phyloP scores from a whole-genome alignment of 2,888 invertebrate genomes.

The Oligia latruncula region DNA sequence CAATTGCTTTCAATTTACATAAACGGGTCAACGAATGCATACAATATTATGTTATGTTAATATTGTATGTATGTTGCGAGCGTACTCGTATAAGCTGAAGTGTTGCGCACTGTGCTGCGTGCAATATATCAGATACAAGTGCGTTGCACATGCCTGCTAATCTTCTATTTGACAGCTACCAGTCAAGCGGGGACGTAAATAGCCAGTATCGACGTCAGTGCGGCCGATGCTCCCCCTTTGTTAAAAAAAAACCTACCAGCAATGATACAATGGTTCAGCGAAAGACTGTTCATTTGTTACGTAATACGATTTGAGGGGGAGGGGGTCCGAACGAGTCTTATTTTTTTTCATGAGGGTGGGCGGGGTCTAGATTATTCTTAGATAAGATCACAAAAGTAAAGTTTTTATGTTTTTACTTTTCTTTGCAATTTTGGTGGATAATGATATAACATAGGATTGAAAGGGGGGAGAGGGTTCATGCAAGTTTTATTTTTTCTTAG shows the following conservation, averaged over 20 bases:
- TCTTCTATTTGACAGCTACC: conserved; percentile 82
- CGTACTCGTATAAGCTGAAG: conserved; percentile 55
- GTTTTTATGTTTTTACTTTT: not conserved
- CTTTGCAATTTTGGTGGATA: not conserved
- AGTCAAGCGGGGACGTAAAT: conserved; percentile 81
- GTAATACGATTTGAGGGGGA: not conserved
- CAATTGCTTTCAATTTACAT: conserved; percentile 71
- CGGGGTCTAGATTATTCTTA: not conserved
- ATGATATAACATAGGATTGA: no score
- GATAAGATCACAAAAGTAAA: not conserved
- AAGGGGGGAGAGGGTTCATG: not conserved
- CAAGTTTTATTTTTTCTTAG: not conserved
- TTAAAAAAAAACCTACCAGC: conserved; percentile 54
- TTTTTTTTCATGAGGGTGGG: not conserved
- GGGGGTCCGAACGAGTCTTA: not conserved
- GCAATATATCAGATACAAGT: conserved; percentile 74
- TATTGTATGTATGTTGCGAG: conserved; percentile 24
- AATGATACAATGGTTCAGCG: conserved; percentile 16
- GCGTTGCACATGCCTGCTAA: conserved; percentile 75
- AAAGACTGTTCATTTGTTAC: not conserved
- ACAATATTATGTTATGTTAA: conserved; percentile 45
- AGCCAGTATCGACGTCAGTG: conserved; percentile 80
- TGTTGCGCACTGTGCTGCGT: conserved; percentile 57
- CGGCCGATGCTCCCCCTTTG: conserved; percentile 77
- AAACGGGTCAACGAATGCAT: conserved; percentile 71